A percentile compares a stretch with the other conserved stretches of the same genome.
These are phyloP conservation scores for Hoplias malabaricus DNA, from an alignment of 2,113 vertebrate genomes.

Conservation along the genomic window DNA sequence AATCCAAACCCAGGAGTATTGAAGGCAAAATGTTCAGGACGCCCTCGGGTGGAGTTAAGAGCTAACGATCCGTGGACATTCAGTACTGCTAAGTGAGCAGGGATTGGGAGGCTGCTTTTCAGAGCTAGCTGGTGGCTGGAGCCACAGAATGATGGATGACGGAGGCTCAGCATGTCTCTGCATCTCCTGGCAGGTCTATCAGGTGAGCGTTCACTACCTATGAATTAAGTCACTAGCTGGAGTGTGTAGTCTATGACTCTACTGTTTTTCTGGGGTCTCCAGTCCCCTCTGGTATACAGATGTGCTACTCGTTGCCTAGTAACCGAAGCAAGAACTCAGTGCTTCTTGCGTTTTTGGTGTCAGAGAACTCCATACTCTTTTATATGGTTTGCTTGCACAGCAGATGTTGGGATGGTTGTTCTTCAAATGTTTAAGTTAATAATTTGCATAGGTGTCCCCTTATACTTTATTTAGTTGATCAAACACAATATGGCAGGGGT, in stretches of 20 bases:
- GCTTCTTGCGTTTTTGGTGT: not conserved
- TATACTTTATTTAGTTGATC: too few species aligned
- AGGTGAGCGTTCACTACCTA: conserved; percentile 23
- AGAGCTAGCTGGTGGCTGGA: not conserved
- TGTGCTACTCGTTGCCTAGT: not conserved
- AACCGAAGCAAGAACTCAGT: not conserved
- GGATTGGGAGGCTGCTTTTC: not conserved
- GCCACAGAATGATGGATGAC: conserved; percentile 9
- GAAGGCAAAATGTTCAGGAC: not conserved
- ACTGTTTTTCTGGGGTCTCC: not conserved
- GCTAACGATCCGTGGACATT: not conserved
- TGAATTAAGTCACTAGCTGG: not conserved
- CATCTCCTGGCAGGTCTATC: conserved; percentile 32
- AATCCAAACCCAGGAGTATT: not conserved
- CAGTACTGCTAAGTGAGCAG: not conserved
- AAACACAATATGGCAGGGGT: too few species aligned
- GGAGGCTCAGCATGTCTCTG: conserved; percentile 21
- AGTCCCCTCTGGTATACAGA: not conserved
- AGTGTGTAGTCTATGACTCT: conserved; percentile 20
- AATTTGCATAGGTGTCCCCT: too few species aligned
- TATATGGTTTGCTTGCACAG: too few species aligned
- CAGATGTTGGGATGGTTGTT: not conserved
- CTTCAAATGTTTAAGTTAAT: not conserved
- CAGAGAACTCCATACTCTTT: not conserved
- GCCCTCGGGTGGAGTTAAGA: not conserved